A percentile compares a stretch with the other conserved stretches of the same genome.
These are phyloP conservation scores for Marasmarcha lunaedactyla DNA, from an alignment of 2,888 invertebrate genomes.

Conservation along the genomic window DNA sequence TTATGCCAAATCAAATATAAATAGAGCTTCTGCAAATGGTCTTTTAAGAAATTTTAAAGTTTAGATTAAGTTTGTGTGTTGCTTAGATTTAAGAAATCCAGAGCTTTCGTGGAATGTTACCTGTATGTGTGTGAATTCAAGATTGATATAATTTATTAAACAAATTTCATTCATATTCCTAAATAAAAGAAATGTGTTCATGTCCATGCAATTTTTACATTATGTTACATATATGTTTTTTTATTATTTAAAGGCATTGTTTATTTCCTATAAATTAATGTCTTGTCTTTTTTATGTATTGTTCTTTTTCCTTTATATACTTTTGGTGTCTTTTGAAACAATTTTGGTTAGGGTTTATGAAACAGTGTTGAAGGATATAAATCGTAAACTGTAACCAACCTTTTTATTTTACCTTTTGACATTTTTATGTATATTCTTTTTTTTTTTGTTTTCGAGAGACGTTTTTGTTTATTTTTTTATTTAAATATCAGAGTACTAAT, in stretches of 20 bases:
- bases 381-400: constrained; percentile 30
- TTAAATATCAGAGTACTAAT: constrained; percentile 31
- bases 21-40: not conserved
- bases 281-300: not conserved
- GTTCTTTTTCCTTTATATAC: not conserved
- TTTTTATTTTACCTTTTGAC: constrained; percentile 49
- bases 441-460: constrained; percentile 16
- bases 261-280: not conserved
- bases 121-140: constrained; percentile 21
- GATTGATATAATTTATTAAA: constrained; percentile 4
- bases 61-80: constrained; percentile 60
- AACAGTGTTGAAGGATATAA: constrained; percentile 5
- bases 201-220: not conserved
- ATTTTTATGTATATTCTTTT: constrained; percentile 30
- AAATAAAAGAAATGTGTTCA: not conserved
- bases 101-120: constrained; percentile 62
- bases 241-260: not conserved
- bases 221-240: not conserved
- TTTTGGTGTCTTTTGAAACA: constrained; percentile 4
- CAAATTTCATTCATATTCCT: constrained; percentile 1
- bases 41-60: not conserved
- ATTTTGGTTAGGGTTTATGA: not conserved
- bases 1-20: too few species aligned
- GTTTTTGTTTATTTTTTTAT: constrained; percentile 32
- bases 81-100: constrained; percentile 47